A percentile compares a stretch with the other conserved stretches of the same genome.
Evolutionary conservation across 2,113 vertebrate genomes (phyloP).

Genomic region (Tretioscincus oriximinensis): DNA sequence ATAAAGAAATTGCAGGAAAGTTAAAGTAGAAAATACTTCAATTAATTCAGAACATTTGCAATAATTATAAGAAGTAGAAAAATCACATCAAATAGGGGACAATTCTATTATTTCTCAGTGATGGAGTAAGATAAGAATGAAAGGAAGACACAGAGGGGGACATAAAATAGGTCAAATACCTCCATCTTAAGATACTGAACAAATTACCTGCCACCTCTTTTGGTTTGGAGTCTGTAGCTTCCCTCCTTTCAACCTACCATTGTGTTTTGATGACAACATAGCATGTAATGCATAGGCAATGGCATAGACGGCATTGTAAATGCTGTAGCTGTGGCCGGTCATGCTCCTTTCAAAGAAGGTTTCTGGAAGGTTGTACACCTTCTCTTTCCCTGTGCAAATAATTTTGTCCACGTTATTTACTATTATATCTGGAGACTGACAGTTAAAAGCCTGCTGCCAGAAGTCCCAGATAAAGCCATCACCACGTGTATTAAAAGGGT

Average conservation of each 20-base stretch:
- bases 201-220: neutral
- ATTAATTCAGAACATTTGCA: too few species aligned
- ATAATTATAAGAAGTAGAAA: neutral
- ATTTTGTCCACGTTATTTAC: too few species aligned
- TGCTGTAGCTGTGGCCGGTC: neutral
- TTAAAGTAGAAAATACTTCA: neutral
- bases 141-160: neutral
- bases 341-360: neutral
- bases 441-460: neutral
- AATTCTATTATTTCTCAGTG: neutral
- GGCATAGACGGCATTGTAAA: neutral
- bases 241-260: neutral
- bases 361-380: neutral
- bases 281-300: neutral
- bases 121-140: neutral
- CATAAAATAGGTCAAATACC: neutral
- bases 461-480: neutral
- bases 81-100: neutral
- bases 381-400: neutral
- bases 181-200: too few species aligned
- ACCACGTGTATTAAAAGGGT: neutral
- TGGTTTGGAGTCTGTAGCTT: neutral
- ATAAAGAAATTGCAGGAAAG: too few species aligned
- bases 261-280: neutral
- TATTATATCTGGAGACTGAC: neutral